These are phyloP conservation scores for Oligia fasciuncula DNA, from an alignment of 2,888 invertebrate genomes.

Conservation along the genomic window DNA sequence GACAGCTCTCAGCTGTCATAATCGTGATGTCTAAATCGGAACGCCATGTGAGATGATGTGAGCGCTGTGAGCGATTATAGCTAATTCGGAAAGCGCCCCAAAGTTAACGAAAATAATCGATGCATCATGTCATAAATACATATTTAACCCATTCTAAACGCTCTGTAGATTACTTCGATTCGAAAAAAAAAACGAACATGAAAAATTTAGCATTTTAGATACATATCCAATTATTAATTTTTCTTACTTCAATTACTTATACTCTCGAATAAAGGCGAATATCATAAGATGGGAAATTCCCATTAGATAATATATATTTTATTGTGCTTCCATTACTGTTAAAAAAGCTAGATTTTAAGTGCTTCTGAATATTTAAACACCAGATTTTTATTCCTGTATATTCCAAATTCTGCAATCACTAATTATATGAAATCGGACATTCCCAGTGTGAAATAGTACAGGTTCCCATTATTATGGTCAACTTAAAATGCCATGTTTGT, in stretches of 20 bases:
- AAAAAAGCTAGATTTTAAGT: slow-evolving; percentile 14
- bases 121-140: too few species aligned
- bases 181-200: too few species aligned
- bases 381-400: slow-evolving; percentile 7
- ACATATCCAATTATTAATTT: slow-evolving; percentile 1
- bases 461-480: neutral
- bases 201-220: neutral
- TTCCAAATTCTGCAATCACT: neutral
- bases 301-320: slow-evolving; percentile 21
- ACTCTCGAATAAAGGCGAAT: slow-evolving; percentile 51
- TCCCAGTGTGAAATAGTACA: neutral
- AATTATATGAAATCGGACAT: slow-evolving; percentile 8
- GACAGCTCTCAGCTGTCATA: too few species aligned
- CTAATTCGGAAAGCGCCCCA: too few species aligned
- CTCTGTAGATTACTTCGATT: too few species aligned
- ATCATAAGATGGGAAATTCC: slow-evolving; percentile 54
- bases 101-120: too few species aligned
- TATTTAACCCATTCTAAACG: too few species aligned
- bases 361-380: slow-evolving; percentile 19
- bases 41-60: too few species aligned
- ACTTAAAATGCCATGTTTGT: neutral
- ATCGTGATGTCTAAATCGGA: too few species aligned
- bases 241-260: slow-evolving; percentile 27
- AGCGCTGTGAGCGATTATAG: too few species aligned
- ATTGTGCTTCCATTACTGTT: slow-evolving; percentile 29